Evolutionary conservation across 1,140 invertebrate genomes (phyloP), one percentile per base, ranked within the genome.

Genomic region (Diachasma alloeum): DNA sequence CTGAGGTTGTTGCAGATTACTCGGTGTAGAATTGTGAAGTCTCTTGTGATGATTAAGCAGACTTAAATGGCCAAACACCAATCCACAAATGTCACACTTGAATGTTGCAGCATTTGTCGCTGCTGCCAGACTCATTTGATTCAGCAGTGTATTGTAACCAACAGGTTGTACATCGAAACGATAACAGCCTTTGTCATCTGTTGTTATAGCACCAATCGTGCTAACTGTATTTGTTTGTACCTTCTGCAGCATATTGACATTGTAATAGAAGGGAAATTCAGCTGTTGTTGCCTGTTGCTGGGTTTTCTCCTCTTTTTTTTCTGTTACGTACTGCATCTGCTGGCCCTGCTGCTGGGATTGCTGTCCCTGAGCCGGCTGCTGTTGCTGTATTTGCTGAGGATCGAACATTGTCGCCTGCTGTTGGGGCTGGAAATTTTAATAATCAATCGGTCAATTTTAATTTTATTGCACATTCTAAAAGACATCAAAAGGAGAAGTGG

Each of bases 61-160:
- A 26, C 93, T 92, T 74, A 95, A 89, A 84, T 96, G 95, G 1
- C 93, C 93, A 85, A 96, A 96, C 88, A 95, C 94, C 39, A 95
- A 87, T 31, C 95, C 95, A 84, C 95, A 96, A 4, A 96, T 93
- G 87, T 96, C 95, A 87, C 95, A 96, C 88, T 96, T 96, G 84
- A 95, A 96, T 75, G 94, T 95, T 15, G 95, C 94, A 81, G 94
- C 94, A 19, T 93, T 94, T 81, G 95, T 94, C 63, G 94, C 89
- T 11, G 91, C 89, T 0, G 91, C 88, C 37, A 91, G 86, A 39
- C 90, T 91, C 91, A 92, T 91, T 78, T 91, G 91, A 81, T 91
- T 91, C 36, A 92, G 84, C 75, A 91, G 80, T 22, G 91, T 90
- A 77, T 91, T 91, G 79, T 92, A 92, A 74, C 89, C 87, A 72